Base-by-base conservation (phyloP, 53 echinoderm and acorn worm genomes). In the Paelopatides confundens region DNA sequence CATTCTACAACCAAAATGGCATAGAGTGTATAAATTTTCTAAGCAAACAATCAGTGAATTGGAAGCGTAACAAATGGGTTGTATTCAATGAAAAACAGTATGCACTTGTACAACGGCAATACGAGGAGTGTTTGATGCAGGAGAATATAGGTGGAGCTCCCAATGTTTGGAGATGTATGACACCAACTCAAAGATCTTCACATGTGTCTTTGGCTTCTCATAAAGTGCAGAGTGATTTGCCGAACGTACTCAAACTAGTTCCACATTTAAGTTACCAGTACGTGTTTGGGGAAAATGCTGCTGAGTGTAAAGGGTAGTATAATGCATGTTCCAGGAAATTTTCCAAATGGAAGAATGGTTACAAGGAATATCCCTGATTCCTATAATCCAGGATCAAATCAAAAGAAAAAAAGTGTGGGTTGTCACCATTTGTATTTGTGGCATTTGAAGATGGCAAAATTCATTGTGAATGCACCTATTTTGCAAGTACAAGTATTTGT, bases 131-230 rank as follows among this genome's bases (percentile, higher is more conserved):
- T 76, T 39, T 40, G 46, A 29, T 76, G 76, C 76, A 17, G 76
- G 76, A 47, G 76, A 76, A 36, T 76, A 76, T 23, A 11, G 40
- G 21, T 29, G 37, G 23, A 76, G 76, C 37, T 34, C 34, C 76
- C n/a, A 76, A 76, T 76, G 49, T 76, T 5, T 76, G 76, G 76
- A 0, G 76, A 40, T 76, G 76, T 43, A 76, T 24, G 29, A 43
- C 76, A 39, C 14, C 34, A 9, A 24, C 38, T 11, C 76, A 76
- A 4, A 76, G 76, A 43, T 39, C 40, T 43, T 43, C 23, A 9
- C 76, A 63, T 28, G 28, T 24, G 23, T 28, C 64, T 18, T n/a
- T 18, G 21, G 28, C 6, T 5, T 4, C 23, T n/a, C 7, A 28
- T 9, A n/a, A n/a, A n/a, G n/a, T n/a, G n/a, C n/a, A n/a, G n/a